Evolutionary conservation across 2,797 vertebrate genomes (phyloP), one percentile per base, ranked within the genome.

Genomic region (Enteromius anoplus): DNA sequence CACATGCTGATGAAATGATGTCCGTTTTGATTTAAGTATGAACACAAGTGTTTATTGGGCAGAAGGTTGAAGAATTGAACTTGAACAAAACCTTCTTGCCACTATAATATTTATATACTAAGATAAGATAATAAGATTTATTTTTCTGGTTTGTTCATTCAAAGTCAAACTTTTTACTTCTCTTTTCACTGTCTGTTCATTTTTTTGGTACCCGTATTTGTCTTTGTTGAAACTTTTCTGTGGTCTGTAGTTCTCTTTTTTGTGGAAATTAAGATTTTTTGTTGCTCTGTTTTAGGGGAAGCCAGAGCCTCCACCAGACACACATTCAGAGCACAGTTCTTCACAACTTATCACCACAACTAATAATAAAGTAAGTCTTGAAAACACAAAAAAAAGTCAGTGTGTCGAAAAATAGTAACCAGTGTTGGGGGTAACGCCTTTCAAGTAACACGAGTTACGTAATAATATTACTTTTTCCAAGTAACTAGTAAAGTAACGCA

Each of bases 201-300:
- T 11, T 40, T 40, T n/a, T 45, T 66, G 10, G 15, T 78, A 17
- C 15, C 49, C 21, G 3, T 29, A 23, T 75, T 15, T 14, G 1
- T 9, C 8, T 9, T n/a, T 70, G 9, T 72, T 69, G 42, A 26
- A 32, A 78, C 6, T 68, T n/a, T 32, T 73, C 32, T 68, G 26
- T 37, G 45, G 32, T 64, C 55, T 73, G 42, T 45, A 60, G 47
- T 23, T 76, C 37, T 85, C 49, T 68, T n/a, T 84, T 26, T 83
- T n/a, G 32, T 72, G 40, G 68, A 89, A 53, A 42, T 79, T 19
- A n/a, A 53, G 3, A 42, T 69, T 12, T 58, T 21, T 85, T 37
- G 26, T 75, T 29, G 12, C 72, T n/a, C 34, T 58, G 58, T 82
- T 49, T 26, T 60, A 96, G 95, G 95, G 95, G 68, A 95, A 95